Percentiles rank a stretch among this genome's conserved stretches.
phyloP scores from a whole-genome alignment of 23 tunicate genomes.

The Oikopleura dioica region DNA sequence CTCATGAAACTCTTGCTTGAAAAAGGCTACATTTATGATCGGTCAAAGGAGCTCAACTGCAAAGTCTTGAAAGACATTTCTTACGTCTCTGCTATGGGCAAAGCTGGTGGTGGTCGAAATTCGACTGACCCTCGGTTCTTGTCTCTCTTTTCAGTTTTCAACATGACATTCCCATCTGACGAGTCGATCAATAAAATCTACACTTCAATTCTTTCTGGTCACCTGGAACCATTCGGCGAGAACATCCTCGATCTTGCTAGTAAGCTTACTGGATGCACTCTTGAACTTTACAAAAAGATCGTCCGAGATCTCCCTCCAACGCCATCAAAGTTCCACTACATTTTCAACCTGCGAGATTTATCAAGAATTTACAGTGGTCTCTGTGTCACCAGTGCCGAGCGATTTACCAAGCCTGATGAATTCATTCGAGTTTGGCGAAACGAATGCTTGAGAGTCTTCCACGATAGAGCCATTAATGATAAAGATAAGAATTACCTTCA shows the following conservation, averaged over 20 bases:
- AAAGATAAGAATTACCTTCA: conserved; percentile 49
- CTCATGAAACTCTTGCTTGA: conserved; percentile 65
- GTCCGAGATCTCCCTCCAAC: conserved; percentile 93
- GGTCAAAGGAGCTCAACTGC: conserved; percentile 73
- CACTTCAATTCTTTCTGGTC: conserved; percentile 58
- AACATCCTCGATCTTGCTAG: conserved; percentile 24
- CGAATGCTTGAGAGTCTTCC: conserved; percentile 89
- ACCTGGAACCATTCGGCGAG: conserved; percentile 43
- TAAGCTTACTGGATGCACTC: conserved; percentile 43
- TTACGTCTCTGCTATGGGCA: conserved; percentile 97
- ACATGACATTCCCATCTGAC: conserved; percentile 97
- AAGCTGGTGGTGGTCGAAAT: conserved; percentile 98
- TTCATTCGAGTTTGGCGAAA: conserved; percentile 90
- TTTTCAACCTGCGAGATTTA: conserved; percentile 79
- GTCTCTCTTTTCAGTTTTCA: conserved; percentile 78
- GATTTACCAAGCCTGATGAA: conserved; percentile 33
- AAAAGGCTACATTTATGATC: conserved; percentile 92
- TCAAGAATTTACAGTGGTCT: conserved; percentile 96
- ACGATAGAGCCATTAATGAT: conserved; percentile 62
- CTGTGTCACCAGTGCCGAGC: conserved; percentile 71
- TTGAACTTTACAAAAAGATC: conserved; percentile 59
- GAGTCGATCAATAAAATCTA: conserved; percentile 78
- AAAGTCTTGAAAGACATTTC: conserved; percentile 65
- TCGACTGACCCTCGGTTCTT: conserved; percentile 88
- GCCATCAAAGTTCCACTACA: conserved; percentile 93